These are phyloP conservation scores for Falco rusticolus DNA, from an alignment of 2,797 vertebrate species.

Conservation along the genomic window DNA sequence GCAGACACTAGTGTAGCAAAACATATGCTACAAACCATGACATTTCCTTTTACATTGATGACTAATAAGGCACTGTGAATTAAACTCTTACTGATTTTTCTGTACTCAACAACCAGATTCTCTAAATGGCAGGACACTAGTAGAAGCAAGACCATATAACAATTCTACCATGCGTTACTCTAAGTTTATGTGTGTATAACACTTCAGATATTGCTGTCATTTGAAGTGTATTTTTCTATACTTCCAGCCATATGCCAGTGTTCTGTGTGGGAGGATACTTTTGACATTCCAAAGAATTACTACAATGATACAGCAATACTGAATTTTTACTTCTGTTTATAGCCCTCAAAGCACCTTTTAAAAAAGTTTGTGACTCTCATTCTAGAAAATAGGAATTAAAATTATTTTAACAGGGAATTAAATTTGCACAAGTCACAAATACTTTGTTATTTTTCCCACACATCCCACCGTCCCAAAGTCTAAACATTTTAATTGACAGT, in stretches of 20 bases:
- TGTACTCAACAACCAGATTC: not conserved
- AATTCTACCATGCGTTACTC: not conserved
- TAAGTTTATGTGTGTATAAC: not conserved
- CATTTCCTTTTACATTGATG: not conserved
- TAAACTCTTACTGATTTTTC: not conserved
- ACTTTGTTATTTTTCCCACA: not conserved
- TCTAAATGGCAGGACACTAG: not conserved
- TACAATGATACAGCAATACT: not conserved
- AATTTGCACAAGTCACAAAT: not conserved
- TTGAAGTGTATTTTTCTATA: not conserved
- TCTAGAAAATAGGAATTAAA: not conserved
- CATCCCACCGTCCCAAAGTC: not conserved
- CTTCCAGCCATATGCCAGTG: not conserved
- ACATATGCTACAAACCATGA: not conserved
- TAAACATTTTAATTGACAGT: not conserved
- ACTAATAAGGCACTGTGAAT: not conserved
- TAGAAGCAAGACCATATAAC: not conserved
- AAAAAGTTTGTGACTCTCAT: not conserved
- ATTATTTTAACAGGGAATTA: not conserved
- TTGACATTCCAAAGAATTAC: not conserved
- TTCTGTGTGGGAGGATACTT: not conserved
- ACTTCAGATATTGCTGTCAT: not conserved
- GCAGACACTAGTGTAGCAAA: not conserved
- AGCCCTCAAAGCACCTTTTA: not conserved
- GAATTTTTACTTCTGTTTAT: not conserved